phyloP scores from a whole-genome alignment of 1,140 invertebrate genomes.

The Eufriesea mexicana region DNA sequence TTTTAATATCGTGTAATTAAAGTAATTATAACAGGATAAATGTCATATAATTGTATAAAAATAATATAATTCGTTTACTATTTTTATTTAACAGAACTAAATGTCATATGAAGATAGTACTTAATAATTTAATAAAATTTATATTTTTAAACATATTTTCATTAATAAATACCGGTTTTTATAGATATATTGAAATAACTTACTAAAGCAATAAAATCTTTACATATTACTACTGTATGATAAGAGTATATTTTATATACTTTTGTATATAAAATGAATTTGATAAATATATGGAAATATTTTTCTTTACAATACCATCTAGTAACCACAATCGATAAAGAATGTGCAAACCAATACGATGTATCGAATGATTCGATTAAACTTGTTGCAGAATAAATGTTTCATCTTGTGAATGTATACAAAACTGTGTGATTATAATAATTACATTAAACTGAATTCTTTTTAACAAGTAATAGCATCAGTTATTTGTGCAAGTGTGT shows the following conservation, averaged over 20 bases:
- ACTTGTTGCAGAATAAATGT: constrained; percentile 9
- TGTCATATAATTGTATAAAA: neutral
- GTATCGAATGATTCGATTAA: constrained; percentile 14
- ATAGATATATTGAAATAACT: neutral
- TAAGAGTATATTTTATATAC: no score
- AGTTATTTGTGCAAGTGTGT: neutral
- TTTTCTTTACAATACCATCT: neutral
- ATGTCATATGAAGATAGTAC: neutral
- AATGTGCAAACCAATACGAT: neutral
- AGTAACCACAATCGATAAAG: constrained; percentile 3
- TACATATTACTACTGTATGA: no score
- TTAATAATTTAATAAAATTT: neutral
- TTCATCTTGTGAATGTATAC: neutral
- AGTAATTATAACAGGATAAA: neutral
- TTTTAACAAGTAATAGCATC: neutral
- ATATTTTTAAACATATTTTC: neutral
- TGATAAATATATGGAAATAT: neutral
- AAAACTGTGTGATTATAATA: neutral
- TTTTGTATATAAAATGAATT: neutral
- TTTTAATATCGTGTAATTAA: neutral
- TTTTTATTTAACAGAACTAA: neutral
- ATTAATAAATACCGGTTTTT: neutral
- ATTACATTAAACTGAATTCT: neutral
- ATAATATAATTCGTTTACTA: neutral
- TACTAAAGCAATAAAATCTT: neutral